Percentiles rank a stretch among this genome's conserved stretches.
Evolutionary conservation across 1,140 invertebrate genomes (phyloP).

Genomic region (Stratiolaelaps scimitus): DNA sequence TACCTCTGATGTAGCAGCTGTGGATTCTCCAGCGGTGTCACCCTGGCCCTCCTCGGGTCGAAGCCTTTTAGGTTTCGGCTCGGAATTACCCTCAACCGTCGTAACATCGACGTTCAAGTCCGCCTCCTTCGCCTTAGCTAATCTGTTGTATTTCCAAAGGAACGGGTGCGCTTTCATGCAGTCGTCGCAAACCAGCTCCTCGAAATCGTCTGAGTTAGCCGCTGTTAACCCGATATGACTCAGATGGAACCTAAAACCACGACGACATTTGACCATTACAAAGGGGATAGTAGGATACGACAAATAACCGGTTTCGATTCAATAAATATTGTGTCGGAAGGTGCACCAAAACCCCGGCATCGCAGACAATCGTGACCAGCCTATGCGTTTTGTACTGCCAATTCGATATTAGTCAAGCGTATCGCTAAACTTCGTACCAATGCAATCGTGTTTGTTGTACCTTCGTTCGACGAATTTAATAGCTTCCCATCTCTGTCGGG

Average conservation of each 20-base stretch:
- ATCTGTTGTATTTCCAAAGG: constrained; percentile 8
- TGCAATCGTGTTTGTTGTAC: no score
- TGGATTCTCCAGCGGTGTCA: not conserved
- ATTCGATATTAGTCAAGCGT: no score
- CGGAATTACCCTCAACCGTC: not conserved
- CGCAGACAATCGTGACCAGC: no score
- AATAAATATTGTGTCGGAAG: no score
- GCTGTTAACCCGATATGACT: not conserved
- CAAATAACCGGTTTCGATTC: no score
- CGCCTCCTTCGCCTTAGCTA: no score
- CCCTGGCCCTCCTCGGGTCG: not conserved
- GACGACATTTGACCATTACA: constrained; percentile 46
- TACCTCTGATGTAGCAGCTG: not conserved
- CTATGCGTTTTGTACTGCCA: no score
- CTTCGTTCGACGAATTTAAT: no score
- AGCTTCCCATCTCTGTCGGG: no score
- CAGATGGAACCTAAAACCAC: constrained; percentile 39
- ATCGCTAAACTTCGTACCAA: no score
- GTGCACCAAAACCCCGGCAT: no score
- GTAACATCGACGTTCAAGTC: not conserved
- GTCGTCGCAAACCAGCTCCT: constrained; percentile 7
- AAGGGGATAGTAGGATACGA: no score
- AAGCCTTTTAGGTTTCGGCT: not conserved
- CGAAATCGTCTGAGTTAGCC: not conserved
- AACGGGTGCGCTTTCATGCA: constrained; percentile 25